Evolutionary conservation across 2,113 vertebrate species (phyloP).

Genomic region (Ellobius talpinus): DNA sequence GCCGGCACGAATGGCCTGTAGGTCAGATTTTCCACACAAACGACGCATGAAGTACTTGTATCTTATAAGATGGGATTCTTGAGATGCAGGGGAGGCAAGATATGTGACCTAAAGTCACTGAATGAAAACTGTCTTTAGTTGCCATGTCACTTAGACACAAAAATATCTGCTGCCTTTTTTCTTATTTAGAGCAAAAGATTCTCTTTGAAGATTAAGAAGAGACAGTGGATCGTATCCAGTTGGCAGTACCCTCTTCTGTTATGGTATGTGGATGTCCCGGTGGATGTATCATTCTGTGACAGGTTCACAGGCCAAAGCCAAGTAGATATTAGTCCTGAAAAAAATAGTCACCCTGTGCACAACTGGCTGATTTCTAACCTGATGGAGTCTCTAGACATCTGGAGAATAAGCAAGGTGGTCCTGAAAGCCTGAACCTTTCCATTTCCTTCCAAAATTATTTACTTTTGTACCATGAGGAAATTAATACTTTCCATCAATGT

Average conservation of each 20-base stretch:
- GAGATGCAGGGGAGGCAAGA: conserved; percentile 45
- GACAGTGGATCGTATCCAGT: not conserved
- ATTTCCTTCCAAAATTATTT: conserved; percentile 81
- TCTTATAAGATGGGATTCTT: conserved; percentile 77
- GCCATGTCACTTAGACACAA: conserved; percentile 9
- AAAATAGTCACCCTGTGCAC: conserved; percentile 70
- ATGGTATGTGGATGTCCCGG: not conserved
- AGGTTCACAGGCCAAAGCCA: conserved; percentile 65
- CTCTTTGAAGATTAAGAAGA: conserved; percentile 35
- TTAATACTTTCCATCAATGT: conserved; percentile 78
- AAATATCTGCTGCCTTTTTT: not conserved
- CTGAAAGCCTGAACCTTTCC: conserved; percentile 77
- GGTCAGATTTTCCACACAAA: conserved; percentile 81
- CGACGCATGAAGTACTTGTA: conserved; percentile 69
- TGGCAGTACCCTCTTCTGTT: not conserved
- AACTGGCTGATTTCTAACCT: conserved; percentile 79
- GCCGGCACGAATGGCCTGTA: conserved; percentile 76
- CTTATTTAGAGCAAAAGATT: not conserved
- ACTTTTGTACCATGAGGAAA: conserved; percentile 76
- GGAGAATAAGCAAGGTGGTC: conserved; percentile 78
- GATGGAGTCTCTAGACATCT: conserved; percentile 75
- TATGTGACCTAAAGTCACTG: conserved; percentile 38
- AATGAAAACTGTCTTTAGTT: conserved; percentile 54
- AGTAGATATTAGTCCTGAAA: conserved; percentile 72
- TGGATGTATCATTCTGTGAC: not conserved